phyloP scores from a whole-genome alignment of 2,888 invertebrate genomes.

The Siphlonurus alternatus region DNA sequence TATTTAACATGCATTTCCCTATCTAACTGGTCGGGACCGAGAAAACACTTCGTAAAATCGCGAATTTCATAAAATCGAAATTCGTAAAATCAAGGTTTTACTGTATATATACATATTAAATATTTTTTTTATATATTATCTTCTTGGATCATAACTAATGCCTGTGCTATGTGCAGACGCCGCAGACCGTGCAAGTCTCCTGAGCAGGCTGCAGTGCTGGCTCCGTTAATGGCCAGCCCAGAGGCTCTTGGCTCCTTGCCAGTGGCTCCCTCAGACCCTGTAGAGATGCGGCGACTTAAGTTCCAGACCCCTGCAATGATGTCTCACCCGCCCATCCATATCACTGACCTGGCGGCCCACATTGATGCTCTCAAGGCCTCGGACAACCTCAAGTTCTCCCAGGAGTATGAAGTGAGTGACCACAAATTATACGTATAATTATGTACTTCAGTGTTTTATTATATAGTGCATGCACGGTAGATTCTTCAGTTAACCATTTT shows the following conservation, averaged over 20 bases:
- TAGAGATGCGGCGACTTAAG: constrained; percentile 86
- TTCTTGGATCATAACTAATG: background rate
- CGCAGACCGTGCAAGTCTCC: constrained; percentile 82
- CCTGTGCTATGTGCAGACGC: constrained; percentile 26
- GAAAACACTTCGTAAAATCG: no score
- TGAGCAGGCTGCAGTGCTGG: constrained; percentile 77
- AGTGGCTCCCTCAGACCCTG: constrained; percentile 82
- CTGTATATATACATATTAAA: no score
- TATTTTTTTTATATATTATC: background rate
- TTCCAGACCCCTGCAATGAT: constrained; percentile 97
- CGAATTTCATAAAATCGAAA: no score
- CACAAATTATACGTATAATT: constrained; percentile 10
- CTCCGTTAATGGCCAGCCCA: constrained; percentile 56
- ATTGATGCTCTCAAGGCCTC: constrained; percentile 90
- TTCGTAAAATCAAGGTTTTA: no score
- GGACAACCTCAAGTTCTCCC: constrained; percentile 94
- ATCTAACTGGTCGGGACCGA: no score
- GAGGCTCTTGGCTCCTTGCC: background rate
- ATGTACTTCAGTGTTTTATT: background rate
- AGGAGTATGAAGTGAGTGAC: constrained; percentile 70
- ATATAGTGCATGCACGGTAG: no score
- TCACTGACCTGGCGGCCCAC: constrained; percentile 83
- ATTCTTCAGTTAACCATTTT: no score
- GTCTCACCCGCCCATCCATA: constrained; percentile 92
- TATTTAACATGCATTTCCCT: no score